Evolutionary conservation across 2,888 invertebrate genomes (phyloP).

Genomic region (Noctuana brunneofusca): DNA sequence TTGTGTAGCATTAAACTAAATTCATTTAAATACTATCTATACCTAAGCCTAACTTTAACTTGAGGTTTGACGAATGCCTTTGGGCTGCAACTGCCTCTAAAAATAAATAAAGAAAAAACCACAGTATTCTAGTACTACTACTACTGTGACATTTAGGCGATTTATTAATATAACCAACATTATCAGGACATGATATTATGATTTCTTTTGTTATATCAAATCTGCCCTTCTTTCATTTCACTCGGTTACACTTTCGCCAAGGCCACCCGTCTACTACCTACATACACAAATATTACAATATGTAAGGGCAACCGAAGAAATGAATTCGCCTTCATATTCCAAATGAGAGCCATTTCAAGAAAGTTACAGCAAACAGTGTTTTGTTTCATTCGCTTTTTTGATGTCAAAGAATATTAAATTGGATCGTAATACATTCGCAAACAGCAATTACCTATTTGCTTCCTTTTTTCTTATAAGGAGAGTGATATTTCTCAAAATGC

Average conservation of each 20-base stretch:
- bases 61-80: too few species aligned
- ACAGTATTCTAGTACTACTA: too few species aligned
- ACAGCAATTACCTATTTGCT: conserved; percentile 17
- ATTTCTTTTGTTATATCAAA: neutral
- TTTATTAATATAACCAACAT: too few species aligned
- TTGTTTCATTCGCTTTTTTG: conserved; percentile 28
- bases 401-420: conserved; percentile 32
- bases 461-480: conserved; percentile 7
- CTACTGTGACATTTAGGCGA: too few species aligned
- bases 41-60: too few species aligned
- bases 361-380: conserved; percentile 21
- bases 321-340: conserved; percentile 18
- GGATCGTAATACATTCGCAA: conserved; percentile 21
- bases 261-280: conserved; percentile 10
- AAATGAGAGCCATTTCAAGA: conserved; percentile 18
- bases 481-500: conserved; percentile 12
- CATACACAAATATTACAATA: conserved; percentile 21
- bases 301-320: conserved; percentile 17
- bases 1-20: too few species aligned
- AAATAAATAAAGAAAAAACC: too few species aligned
- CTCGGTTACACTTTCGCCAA: conserved; percentile 10
- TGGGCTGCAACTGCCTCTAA: too few species aligned
- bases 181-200: neutral
- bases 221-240: neutral
- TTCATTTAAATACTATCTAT: too few species aligned